Percentiles rank a stretch among this genome's conserved stretches.
Evolutionary conservation across 92 coral and sea anemone genomes (phyloP).

Genomic region (Plumapathes pennacea): DNA sequence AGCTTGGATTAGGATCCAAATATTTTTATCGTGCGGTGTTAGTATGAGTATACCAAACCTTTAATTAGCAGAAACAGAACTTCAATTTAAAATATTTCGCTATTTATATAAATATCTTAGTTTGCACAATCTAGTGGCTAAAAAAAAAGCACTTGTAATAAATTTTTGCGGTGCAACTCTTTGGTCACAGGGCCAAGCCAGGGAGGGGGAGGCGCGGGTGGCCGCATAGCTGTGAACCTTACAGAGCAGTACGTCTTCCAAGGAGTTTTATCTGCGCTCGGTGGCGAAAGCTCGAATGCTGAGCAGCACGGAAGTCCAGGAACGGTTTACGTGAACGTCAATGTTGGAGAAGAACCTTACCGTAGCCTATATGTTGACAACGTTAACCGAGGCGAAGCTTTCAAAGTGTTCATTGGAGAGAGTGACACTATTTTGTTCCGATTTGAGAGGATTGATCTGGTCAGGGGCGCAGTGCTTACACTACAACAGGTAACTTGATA

Average conservation of each 20-base stretch:
- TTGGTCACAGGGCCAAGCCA: conserved; percentile 71
- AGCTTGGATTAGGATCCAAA: no score
- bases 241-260: conserved; percentile 66
- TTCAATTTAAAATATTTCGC: no score
- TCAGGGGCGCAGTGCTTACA: conserved; percentile 53
- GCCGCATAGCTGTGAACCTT: conserved; percentile 76
- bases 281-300: conserved; percentile 65
- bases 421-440: conserved; percentile 25
- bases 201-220: conserved; percentile 92
- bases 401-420: conserved; percentile 63
- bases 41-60: no score
- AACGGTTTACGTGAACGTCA: conserved; percentile 72
- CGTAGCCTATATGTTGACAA: conserved; percentile 71
- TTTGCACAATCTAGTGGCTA: no score
- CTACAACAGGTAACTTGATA: conserved; percentile 63
- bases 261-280: conserved; percentile 65
- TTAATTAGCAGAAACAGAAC: no score
- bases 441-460: conserved; percentile 65
- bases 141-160: no score
- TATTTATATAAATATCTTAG: no score
- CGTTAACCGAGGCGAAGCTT: conserved; percentile 35
- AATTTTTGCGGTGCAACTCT: no score
- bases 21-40: no score
- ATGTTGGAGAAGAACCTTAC: conserved; percentile 54
- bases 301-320: conserved; percentile 80